phyloP scores from a whole-genome alignment of 2,113 vertebrate genomes.

The Bombycilla garrulus region DNA sequence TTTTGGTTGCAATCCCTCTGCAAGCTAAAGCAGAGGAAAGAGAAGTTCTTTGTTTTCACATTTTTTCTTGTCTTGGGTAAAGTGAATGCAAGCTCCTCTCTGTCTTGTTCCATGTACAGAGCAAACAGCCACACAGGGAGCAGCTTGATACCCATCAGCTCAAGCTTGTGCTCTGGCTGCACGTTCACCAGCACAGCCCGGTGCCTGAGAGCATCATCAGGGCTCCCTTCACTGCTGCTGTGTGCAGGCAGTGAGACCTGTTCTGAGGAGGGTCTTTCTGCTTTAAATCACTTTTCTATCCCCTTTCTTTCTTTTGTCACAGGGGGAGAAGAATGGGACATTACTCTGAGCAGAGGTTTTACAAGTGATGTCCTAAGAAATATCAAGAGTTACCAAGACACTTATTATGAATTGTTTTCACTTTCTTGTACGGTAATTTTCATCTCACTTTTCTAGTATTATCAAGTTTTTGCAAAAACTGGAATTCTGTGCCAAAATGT shows the following conservation, averaged over 20 bases:
- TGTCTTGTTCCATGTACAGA: fast-evolving
- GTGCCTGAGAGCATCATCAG: neutral
- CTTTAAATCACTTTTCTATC: neutral
- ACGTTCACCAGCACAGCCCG: neutral
- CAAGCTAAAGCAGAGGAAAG: neutral
- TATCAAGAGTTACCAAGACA: neutral
- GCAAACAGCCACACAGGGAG: neutral
- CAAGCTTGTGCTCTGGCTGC: neutral
- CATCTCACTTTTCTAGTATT: neutral
- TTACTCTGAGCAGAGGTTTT: neutral
- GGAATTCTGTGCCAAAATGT: neutral
- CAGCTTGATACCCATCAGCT: fast-evolving
- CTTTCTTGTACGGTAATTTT: neutral
- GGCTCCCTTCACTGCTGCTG: neutral
- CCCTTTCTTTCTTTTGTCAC: neutral
- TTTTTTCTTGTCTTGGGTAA: neutral
- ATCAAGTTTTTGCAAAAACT: neutral
- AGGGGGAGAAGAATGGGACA: neutral
- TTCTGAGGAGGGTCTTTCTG: fast-evolving
- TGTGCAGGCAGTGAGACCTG: fast-evolving
- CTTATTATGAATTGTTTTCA: neutral
- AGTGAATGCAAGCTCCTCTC: neutral
- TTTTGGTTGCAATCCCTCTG: neutral
- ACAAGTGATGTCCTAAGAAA: neutral
- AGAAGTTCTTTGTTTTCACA: neutral